These are phyloP conservation scores for Lasaia peninsularis DNA, from an alignment of 1,140 invertebrate species.

Conservation along the genomic window DNA sequence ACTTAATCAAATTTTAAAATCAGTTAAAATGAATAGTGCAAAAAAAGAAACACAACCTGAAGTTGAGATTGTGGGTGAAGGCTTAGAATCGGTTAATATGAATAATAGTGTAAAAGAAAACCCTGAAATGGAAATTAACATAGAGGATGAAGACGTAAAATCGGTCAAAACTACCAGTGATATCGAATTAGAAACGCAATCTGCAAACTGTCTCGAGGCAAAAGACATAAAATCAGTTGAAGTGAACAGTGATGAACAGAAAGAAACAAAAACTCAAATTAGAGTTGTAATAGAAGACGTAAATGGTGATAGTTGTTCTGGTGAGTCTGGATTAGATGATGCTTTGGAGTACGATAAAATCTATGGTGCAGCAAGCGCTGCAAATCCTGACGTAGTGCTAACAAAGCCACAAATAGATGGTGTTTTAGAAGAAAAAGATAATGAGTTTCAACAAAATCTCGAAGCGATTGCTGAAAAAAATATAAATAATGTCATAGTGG, in stretches of 20 bases:
- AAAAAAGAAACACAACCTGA: not conserved
- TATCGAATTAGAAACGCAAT: constrained; percentile 18
- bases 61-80: constrained; percentile 16
- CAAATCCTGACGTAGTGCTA: constrained; percentile 38
- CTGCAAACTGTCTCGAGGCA: no score
- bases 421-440: not conserved
- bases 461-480: not conserved
- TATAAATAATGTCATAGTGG: not conserved
- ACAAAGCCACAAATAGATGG: not conserved
- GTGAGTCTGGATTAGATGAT: not conserved
- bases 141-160: no score
- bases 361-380: constrained; percentile 34
- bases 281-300: constrained; percentile 30
- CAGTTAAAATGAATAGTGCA: constrained; percentile 60
- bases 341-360: constrained; percentile 14
- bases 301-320: constrained; percentile 38
- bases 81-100: constrained; percentile 27
- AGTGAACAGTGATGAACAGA: constrained; percentile 43
- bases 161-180: no score
- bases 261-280: not conserved
- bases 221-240: constrained; percentile 47
- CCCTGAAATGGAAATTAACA: no score
- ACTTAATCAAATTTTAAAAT: constrained; percentile 63
- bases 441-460: not conserved
- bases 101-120: no score